A percentile compares a stretch with the other conserved stretches of the same genome.
phyloP scores from a whole-genome alignment of 1,140 invertebrate genomes.

The Lepidurus couesii region DNA sequence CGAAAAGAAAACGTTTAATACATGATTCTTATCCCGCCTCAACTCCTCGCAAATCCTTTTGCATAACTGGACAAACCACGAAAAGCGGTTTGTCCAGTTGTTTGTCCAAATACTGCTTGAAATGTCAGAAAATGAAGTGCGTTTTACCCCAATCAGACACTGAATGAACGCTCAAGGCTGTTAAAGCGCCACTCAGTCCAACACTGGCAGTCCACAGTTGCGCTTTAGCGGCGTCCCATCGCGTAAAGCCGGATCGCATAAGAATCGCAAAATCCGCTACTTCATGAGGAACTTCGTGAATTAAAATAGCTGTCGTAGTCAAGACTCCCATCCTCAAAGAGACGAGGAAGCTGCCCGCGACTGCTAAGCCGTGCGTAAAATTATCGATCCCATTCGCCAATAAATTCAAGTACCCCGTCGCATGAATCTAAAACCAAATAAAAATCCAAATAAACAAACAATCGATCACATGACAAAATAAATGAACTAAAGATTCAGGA shows the following conservation, averaged over 20 bases:
- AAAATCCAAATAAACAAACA: too few species aligned
- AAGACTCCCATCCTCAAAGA: slow-evolving; percentile 77
- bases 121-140: not conserved
- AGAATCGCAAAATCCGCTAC: slow-evolving; percentile 96
- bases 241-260: slow-evolving; percentile 75
- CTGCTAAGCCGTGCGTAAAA: slow-evolving; percentile 92
- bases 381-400: slow-evolving; percentile 95
- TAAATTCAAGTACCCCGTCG: slow-evolving; percentile 84
- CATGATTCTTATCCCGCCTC: too few species aligned
- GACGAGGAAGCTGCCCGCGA: slow-evolving; percentile 90
- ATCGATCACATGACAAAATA: too few species aligned
- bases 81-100: too few species aligned
- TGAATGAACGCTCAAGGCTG: slow-evolving; percentile 68
- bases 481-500: too few species aligned
- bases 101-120: too few species aligned
- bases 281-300: slow-evolving; percentile 95
- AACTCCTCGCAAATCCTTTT: too few species aligned
- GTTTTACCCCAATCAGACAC: not conserved
- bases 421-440: not conserved
- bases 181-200: slow-evolving; percentile 77
- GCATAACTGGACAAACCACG: too few species aligned
- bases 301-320: slow-evolving; percentile 86
- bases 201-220: slow-evolving; percentile 82
- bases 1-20: slow-evolving; percentile 30
- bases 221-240: slow-evolving; percentile 88